Evolutionary conservation across 2,888 invertebrate genomes (phyloP), one percentile per base, ranked within the genome.

Genomic region (Ochropacha duplaris): DNA sequence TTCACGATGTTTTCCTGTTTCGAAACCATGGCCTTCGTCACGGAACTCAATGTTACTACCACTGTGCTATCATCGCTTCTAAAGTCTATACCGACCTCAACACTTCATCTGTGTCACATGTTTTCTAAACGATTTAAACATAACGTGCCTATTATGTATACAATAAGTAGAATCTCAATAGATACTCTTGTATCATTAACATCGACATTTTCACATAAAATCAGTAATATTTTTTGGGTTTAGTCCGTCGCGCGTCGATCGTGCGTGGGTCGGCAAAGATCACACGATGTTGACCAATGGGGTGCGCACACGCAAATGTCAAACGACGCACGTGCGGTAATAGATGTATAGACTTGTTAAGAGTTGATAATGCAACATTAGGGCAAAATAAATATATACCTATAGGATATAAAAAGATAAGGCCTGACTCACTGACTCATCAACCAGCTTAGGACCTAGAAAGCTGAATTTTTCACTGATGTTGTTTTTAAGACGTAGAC

Each of bases 261-360:
- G 58, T 52, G 57, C 51, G 59, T 58, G 63, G 63, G 65, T 64
- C 75, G 81, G 79, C 65, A 65, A 78, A 81, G 86, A 87, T 86
- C 87, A 87, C 81, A 83, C 84, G 81, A 69, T 44, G 65, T 67
- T 81, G 84, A 80, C 82, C 83, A 79, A 86, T 84, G 79, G 82
- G 77, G 83, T 75, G 83, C 79, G 74, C 77, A 62, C 90, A 91
- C 90, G 90, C 89, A 86, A 90, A 91, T 90, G 90, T 84, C 90
- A 88, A 69, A 58, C 64, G 57, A 62, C 68, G 72, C 89, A 88
- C 89, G 88, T 87, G 88, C 80, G 60, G 55, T 28, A 49, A 22
- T 26, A 50, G 50, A 50, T 19, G 22, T 19, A 14, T 16, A 28
- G 44, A 74, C 51, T 39, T 67, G 34, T 72, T 76, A 68, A 70